A percentile compares a stretch with the other conserved stretches of the same genome.
Conservation (phyloP, 1,140 invertebrate genomes). For the Delia radicum region DNA sequence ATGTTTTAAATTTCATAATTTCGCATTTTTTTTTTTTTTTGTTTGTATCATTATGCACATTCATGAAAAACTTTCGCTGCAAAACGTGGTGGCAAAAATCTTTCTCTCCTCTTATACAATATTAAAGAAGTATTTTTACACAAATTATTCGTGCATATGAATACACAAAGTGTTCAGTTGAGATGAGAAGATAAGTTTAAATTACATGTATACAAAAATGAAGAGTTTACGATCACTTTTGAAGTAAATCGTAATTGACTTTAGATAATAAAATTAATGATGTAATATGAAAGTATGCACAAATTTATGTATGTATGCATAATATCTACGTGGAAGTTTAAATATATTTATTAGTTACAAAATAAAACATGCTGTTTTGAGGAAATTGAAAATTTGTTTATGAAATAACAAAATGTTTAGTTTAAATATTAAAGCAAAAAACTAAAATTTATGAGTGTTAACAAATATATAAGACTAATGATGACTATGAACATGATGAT, state of each 20-base stretch:
- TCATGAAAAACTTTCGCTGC: constrained; percentile 9
- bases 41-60: not conserved
- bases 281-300: not conserved
- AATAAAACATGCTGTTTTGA: not conserved
- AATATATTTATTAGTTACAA: no score
- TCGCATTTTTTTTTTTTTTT: constrained; percentile 12
- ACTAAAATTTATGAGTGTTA: not conserved
- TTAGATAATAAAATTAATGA: not conserved
- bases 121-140: not conserved
- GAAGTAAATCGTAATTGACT: not conserved
- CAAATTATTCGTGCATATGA: not conserved
- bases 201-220: not conserved
- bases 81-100: not conserved
- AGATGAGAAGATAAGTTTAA: no score
- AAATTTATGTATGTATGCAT: not conserved
- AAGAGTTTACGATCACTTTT: not conserved
- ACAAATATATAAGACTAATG: not conserved
- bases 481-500: not conserved
- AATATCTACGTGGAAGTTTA: no score
- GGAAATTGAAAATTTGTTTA: not conserved
- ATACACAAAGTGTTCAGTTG: not conserved
- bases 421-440: not conserved
- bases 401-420: not conserved
- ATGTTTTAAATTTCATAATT: constrained; percentile 22
- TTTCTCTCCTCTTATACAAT: not conserved